Evolutionary conservation across 2,113 vertebrate species (phyloP), one percentile per base, ranked within the genome.

Genomic region (Perca schrenkii): DNA sequence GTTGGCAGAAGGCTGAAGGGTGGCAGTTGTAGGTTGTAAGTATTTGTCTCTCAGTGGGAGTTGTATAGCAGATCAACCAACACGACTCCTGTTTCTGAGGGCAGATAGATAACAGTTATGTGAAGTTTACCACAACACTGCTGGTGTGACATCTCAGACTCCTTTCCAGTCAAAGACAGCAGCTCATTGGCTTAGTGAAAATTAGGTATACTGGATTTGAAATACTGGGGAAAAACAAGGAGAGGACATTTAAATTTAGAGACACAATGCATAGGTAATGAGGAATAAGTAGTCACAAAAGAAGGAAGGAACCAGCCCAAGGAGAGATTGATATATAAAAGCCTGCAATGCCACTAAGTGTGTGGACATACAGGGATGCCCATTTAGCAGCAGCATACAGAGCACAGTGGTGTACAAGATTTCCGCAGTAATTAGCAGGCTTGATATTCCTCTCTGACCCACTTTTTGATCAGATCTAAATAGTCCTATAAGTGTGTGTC

Each of bases 21-120:
- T 43, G 64, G 34, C 17, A 61, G 50, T 43, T 57, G 22, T 50
- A 56, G 13, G 15, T 66, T 79, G 50, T 13, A 31, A 74, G 36
- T 25, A 49, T 67, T 81, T 80, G 60, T 78, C 28, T 84, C 74
- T 72, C 82, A 64, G 79, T 8, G 2, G 81, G 68, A 53, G 53
- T 28, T 74, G 75, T 65, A n/a, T 4, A 46, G 22, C 46, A 76
- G 52, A 75, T 83, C 58, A 71, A 47, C 53, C 60, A 67, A 77
- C 54, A 67, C 6, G 3, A 52, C 64, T 80, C 40, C 25, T 62
- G 65, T 36, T 63, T 85, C 65, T 80, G 47, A 50, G 15, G 14
- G 60, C 54, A 84, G 74, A 75, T 58, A 28, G 77, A 71, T 6
- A 57, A 43, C 49, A 63, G 54, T 49, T 67, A 52, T 25, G 3